Evolutionary conservation across 37 sponge, comb jelly and placozoan species (phyloP), one percentile per base, ranked within the genome.

Genomic region (Geodia barretti): DNA sequence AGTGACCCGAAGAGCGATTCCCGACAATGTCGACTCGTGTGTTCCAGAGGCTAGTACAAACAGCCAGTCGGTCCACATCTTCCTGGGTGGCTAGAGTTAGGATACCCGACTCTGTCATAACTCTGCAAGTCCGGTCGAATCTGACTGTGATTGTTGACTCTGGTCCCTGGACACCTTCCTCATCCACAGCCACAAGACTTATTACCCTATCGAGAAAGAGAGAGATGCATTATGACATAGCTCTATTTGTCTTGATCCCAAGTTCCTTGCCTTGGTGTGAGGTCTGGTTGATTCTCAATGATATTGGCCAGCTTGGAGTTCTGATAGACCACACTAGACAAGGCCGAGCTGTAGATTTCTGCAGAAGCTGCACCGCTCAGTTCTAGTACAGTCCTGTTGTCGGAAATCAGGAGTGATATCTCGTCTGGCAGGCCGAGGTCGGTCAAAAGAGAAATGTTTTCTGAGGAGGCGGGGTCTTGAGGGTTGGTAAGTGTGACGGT

Each of bases 261-360:
- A n/a, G n/a, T n/a, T n/a, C n/a, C n/a, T n/a, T 39, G 75, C 84
- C 84, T 75, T 31, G 76, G 75, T 64, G 84, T 85, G 78, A 88
- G 77, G 38, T 81, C 82, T 23, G 88, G 88, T 31, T 40, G 32
- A 30, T 80, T 63, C 20, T 60, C 37, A 30, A 88, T 62, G 28
- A 82, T 82, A 21, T 72, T 72, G 17, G 39, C 42, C 83, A 88
- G 70, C 37, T 71, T 58, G 20, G 81, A 73, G 72, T 88, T 77
- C 28, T 4, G 58, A 61, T 81, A 88, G 30, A 41, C 30, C 40
- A 83, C 54, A 21, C 19, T n/a, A 14, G 36, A 36, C 31, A 83
- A 28, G 25, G 43, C 66, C 11, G 21, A 19, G 7, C 7, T 36
- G 31, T 78, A 78, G 67, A 39, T 23, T n/a, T 3, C 24, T n/a